Evolutionary conservation across 2,797 vertebrate genomes (phyloP), one percentile per base, ranked within the genome.

Genomic region (Scarus forsteni): DNA sequence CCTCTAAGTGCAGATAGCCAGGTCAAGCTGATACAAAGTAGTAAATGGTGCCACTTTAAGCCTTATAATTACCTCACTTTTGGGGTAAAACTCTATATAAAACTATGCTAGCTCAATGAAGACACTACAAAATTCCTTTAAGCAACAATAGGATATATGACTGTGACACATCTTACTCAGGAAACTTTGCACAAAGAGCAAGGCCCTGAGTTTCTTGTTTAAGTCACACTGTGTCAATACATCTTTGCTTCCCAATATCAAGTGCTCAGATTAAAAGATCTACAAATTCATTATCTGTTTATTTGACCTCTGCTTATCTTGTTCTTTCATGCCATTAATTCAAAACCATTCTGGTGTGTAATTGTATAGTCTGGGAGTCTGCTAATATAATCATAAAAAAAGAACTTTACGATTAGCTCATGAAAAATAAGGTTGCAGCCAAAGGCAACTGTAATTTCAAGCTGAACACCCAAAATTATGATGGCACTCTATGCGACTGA

Each of bases 261-360:
- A 36, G 27, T 60, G 18, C 11, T 48, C 36, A 73, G 36, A 13
- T 58, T 62, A 8, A 69, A 54, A 60, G 36, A 71, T 59, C 56
- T 58, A 5, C 44, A 58, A 55, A 58, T 70, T 64, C 46, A 61
- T 61, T 56, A 76, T 78, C 77, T 75, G 72, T 83, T 81, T 80
- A 67, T 85, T 75, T 80, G 75, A 83, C 84, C 82, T 78, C 80
- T 68, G 66, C 58, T 83, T 74, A 78, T 80, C 75, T 71, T 44
- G 48, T 69, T 65, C 19, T 76, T 85, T 76, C 15, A 67, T 71
- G 72, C 63, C 14, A 65, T 58, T 70, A 77, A 82, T 75, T 75
- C 54, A 70, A 64, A 85, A 60, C 40, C 65, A 60, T 67, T 83
- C 74, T 66, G 58, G 52, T 79, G 81, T 85, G 83, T 83, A 82